Conservation (phyloP, 2,113 vertebrate genomes). For the Paratilapia polleni region DNA sequence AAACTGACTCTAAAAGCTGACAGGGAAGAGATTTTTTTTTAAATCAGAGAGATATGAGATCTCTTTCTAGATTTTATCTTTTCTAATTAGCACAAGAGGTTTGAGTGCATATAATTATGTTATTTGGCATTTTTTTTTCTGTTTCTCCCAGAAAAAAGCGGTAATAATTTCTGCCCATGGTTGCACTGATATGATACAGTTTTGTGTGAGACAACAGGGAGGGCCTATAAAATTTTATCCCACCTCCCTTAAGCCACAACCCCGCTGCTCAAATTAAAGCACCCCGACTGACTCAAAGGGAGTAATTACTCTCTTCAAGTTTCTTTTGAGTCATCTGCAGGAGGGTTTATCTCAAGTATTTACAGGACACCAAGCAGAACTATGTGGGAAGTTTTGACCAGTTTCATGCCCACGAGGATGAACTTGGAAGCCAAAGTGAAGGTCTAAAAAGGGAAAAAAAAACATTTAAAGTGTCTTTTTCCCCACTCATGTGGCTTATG, state of each 20-base stretch:
- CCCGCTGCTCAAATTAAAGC: neutral
- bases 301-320: neutral
- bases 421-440: neutral
- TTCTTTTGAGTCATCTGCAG: neutral
- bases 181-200: neutral
- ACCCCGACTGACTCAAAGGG: neutral
- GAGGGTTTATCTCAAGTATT: neutral
- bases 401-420: neutral
- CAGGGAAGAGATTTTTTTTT: neutral
- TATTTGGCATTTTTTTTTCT: no score
- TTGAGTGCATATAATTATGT: no score
- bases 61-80: neutral
- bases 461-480: neutral
- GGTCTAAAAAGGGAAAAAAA: neutral
- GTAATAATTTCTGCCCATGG: no score
- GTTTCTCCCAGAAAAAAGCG: no score
- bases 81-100: neutral
- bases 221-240: no score
- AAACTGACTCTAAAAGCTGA: neutral
- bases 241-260: neutral
- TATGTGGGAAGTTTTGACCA: neutral
- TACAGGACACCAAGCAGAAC: neutral
- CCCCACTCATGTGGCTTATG: rapidly evolving
- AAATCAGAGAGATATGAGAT: neutral
- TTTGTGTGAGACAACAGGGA: neutral